Evolutionary conservation across 2,797 vertebrate genomes (phyloP), one percentile per base, ranked within the genome.

Genomic region (Jordanella pulchra): DNA sequence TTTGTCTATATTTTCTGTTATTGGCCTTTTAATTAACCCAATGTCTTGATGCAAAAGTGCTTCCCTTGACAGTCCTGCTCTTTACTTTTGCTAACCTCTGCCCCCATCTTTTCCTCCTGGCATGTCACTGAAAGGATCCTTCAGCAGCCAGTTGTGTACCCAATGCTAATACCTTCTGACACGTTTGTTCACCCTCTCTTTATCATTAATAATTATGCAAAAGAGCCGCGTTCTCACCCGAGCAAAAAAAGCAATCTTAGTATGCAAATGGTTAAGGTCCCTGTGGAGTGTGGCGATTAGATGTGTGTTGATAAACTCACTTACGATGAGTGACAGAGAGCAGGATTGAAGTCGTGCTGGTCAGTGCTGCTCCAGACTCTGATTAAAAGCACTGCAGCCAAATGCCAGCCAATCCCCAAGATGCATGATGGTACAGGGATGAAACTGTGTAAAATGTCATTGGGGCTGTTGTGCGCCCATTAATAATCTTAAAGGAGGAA

Each of bases 141-240:
- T 89, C 87, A 81, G 79, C 86, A 91, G 87, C 86, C 66, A 77
- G 85, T 91, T 89, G 88, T 89, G 79, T 90, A 87, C 91, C 87
- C 92, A 78, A 88, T 83, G 88, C 92, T 92, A 91, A 94, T 95
- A 94, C 93, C 94, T 93, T 85, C 93, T 94, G 96, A 95, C 95
- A 91, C 94, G 92, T 96, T 96, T 96, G 95, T 96, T 96, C 77
- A 75, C 92, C 83, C 84, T 87, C 94, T 95, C 95, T 95, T 95
- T 96, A 96, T 95, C 94, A 92, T 95, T 95, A 93, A 96, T 97
- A 96, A 96, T 96, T 96, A 97, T 96, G 96, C 94, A 94, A 96
- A 96, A 90, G 81, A 92, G 95, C 66, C 35, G 80, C 89, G 75
- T 90, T 75, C 86, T 85, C 89, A 94, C 93, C 95, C 88, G 51